Conservation (phyloP, 2,113 vertebrate species). For the Cynocephalus volans region DNA sequence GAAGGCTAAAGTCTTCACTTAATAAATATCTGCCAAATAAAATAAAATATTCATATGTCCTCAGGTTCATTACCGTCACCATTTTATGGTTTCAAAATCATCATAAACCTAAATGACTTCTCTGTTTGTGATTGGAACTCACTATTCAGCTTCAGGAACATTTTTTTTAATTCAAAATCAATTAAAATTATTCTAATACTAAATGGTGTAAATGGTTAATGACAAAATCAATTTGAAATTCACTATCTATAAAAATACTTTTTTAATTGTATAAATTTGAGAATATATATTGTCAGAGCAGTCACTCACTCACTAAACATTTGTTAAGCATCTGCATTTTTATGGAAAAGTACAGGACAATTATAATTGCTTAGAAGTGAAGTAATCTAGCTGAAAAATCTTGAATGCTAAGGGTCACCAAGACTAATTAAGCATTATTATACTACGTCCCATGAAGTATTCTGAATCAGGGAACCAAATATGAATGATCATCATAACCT, state of each 20-base stretch:
- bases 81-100: background rate
- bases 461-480: background rate
- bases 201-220: background rate
- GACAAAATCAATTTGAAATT: background rate
- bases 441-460: background rate
- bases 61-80: background rate
- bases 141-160: background rate
- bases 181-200: conserved; percentile 1
- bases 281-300: background rate
- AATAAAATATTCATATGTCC: background rate
- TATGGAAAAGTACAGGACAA: background rate
- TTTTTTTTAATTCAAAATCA: background rate
- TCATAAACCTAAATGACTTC: background rate
- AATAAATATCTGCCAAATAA: background rate
- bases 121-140: background rate
- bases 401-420: background rate
- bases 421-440: background rate
- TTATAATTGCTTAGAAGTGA: background rate
- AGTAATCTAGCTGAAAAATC: background rate
- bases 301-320: background rate
- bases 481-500: background rate
- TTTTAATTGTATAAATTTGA: background rate
- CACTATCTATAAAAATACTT: background rate
- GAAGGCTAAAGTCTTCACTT: background rate
- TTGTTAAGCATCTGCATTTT: background rate